These are phyloP conservation scores for Tretioscincus oriximinensis DNA, from an alignment of 2,113 vertebrate genomes.

Conservation along the genomic window DNA sequence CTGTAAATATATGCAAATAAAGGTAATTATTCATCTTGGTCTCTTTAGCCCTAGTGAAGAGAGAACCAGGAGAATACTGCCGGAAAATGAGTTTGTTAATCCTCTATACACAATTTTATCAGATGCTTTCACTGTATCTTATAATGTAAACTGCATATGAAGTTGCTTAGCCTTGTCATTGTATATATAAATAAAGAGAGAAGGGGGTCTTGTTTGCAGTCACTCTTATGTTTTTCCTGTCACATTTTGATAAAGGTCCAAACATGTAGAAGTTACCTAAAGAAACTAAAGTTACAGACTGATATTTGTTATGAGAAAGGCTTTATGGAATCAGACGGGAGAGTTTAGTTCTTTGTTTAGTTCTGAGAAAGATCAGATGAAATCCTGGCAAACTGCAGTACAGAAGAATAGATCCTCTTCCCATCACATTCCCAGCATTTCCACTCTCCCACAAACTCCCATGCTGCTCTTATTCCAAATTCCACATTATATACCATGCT, in stretches of 20 bases:
- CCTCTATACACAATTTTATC: background rate
- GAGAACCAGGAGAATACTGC: background rate
- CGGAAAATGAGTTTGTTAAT: background rate
- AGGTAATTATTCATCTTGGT: background rate
- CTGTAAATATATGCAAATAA: fast-evolving
- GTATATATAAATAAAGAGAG: background rate
- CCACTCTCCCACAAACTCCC: no score
- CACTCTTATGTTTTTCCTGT: background rate
- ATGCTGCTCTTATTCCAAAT: no score
- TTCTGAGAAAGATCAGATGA: background rate
- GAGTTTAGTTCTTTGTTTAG: background rate
- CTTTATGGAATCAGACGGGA: background rate
- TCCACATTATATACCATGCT: no score
- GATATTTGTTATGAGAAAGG: background rate
- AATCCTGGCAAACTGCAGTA: no score
- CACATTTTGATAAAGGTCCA: background rate
- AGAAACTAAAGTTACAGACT: background rate
- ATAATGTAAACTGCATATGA: background rate
- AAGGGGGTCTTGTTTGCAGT: background rate
- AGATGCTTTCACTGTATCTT: background rate
- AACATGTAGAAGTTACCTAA: background rate
- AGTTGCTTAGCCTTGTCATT: background rate
- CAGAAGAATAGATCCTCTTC: no score
- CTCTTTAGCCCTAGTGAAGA: background rate
- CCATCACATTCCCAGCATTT: no score